Base-by-base conservation (phyloP, 2,888 invertebrate genomes). In the Nipponacmea schrenckii region DNA sequence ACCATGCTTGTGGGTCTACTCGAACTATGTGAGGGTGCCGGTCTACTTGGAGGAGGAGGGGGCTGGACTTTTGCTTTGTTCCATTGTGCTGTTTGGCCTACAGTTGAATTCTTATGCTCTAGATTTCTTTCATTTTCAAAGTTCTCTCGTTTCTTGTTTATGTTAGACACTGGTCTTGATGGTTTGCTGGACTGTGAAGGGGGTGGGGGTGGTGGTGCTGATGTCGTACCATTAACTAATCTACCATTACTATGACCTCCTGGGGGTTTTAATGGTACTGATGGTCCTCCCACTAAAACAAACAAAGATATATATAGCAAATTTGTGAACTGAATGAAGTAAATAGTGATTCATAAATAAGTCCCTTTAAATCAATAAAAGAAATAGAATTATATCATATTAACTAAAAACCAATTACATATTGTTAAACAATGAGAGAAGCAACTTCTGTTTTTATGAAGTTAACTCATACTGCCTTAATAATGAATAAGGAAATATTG, bases 41-140 rank as follows among this genome's bases (percentile, higher is more conserved):
- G 73, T 45, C 77, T 71, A 64, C 68, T 74, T 20, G 77, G 79
- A 20, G 79, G 77, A 2, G 77, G 79, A 7, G 77, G 79, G 14
- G 79, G 77, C 46, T 50, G 71, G 26, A 67, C 39, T 26, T 74
- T 76, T 3, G 76, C 67, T 24, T n/a, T 24, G 14, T 56, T 20
- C 24, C 12, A 24, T 10, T 56, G 20, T 20, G 20, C 24, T 20
- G 56, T 20, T 20, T 56, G 8, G 24, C 56, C 20, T 12, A 56
- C 56, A 24, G 20, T 20, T 8, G 56, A 24, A 56, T 56, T 56
- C 20, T 20, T 24, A 10, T 56, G 20, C 2, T 20, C 56, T 24
- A 56, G 2, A 24, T 56, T 56, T 56, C 56, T 20, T 20, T 56
- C 56, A 24, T 56, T 56, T 56, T 56, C 56, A 24, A 56, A 20